phyloP scores from a whole-genome alignment of 2,797 vertebrate genomes.

The Glossophaga mutica region DNA sequence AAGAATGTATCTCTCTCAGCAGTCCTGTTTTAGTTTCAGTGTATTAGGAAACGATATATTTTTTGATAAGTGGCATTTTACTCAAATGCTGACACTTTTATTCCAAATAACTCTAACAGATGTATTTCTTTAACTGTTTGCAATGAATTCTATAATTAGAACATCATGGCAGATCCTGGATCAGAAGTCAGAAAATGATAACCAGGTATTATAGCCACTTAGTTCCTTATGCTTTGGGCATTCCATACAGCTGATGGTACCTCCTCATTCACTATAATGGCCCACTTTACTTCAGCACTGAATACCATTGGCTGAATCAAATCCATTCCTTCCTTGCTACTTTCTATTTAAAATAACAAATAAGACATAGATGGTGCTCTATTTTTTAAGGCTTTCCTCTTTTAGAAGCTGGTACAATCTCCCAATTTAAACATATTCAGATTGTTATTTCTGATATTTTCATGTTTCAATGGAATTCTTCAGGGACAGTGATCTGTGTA shows the following conservation, averaged over 20 bases:
- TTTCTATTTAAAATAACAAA: not conserved
- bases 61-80: not conserved
- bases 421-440: slow-evolving; percentile 10
- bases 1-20: not conserved
- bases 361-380: not conserved
- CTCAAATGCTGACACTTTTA: not conserved
- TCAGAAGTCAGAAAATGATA: not conserved
- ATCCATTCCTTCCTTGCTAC: not conserved
- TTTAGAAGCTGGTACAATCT: not conserved
- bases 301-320: not conserved
- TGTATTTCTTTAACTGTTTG: slow-evolving; percentile 46
- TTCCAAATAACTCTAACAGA: slow-evolving; percentile 12
- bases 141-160: slow-evolving; percentile 36
- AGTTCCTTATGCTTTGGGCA: not conserved
- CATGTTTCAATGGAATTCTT: slow-evolving; percentile 47
- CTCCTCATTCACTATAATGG: not conserved
- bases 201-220: not conserved
- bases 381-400: not conserved
- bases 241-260: not conserved
- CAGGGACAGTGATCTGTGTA: slow-evolving; percentile 43
- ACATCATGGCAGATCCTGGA: not conserved
- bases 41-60: not conserved
- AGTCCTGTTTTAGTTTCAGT: not conserved
- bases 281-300: not conserved
- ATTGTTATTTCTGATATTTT: slow-evolving; percentile 61